Evolutionary conservation across 2,113 vertebrate species (phyloP).

Genomic region (Formicarius rufipectus): DNA sequence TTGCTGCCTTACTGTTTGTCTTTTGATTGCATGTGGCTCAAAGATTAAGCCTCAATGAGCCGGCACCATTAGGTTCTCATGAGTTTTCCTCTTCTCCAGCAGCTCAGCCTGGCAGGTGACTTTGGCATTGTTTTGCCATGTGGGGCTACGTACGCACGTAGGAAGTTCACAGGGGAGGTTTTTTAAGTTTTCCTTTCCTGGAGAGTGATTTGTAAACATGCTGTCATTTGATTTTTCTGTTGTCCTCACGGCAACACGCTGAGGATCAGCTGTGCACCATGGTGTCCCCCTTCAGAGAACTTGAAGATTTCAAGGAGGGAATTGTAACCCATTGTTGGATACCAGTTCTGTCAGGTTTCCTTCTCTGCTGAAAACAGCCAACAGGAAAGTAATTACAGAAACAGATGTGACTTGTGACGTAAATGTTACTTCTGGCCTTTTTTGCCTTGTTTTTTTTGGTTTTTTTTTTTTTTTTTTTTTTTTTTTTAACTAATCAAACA

Average conservation of each 20-base stretch:
- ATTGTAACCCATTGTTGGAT: conserved; percentile 26
- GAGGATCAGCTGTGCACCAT: neutral
- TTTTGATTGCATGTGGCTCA: neutral
- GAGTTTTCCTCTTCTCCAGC: neutral
- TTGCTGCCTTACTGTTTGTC: neutral
- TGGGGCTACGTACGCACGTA: neutral
- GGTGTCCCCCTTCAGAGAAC: neutral
- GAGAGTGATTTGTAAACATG: neutral
- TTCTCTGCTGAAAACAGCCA: neutral
- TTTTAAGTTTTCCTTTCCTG: conserved; percentile 15
- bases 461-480: neutral
- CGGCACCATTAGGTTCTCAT: fast-evolving
- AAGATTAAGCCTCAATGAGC: neutral
- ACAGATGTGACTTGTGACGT: conserved; percentile 54
- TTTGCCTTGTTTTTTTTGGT: neutral
- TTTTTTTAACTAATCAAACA: neutral
- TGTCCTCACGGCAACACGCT: neutral
- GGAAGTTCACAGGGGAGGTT: conserved; percentile 5
- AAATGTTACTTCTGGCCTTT: conserved; percentile 36
- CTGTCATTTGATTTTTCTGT: neutral
- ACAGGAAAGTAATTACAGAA: conserved; percentile 42
- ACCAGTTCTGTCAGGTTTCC: neutral
- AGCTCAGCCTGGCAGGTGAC: conserved; percentile 35
- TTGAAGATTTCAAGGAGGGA: neutral
- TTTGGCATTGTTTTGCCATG: neutral